These are phyloP conservation scores for Gymnoscopelus microlampas DNA, from an alignment of 2,797 vertebrate genomes.

Conservation along the genomic window DNA sequence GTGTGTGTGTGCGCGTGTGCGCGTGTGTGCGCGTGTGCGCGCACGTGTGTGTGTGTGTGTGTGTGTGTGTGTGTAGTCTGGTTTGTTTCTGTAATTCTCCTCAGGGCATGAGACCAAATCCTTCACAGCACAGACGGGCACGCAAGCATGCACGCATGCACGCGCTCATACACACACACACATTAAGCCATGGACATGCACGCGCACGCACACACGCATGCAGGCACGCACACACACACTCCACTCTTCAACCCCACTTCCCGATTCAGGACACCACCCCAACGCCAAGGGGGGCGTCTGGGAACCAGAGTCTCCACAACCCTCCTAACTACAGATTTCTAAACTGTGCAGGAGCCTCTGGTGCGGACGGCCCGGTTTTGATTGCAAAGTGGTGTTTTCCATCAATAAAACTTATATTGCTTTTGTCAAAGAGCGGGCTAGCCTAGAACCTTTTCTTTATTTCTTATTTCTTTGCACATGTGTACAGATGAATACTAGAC, in stretches of 20 bases:
- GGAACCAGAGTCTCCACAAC: constrained; percentile 36
- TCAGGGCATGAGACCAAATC: constrained; percentile 67
- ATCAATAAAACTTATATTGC: constrained; percentile 12
- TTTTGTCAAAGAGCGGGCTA: background rate
- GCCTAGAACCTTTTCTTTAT: background rate
- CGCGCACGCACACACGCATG: background rate
- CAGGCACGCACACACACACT: background rate
- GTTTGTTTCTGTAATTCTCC: constrained; percentile 67
- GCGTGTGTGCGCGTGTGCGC: background rate
- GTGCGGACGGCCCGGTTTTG: background rate
- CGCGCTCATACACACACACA: constrained; percentile 18
- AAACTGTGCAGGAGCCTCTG: background rate
- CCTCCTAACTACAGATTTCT: constrained; percentile 21
- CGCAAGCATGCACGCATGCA: background rate
- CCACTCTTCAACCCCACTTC: constrained; percentile 29
- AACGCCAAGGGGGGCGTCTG: constrained; percentile 27
- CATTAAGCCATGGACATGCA: background rate
- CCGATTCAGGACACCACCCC: constrained; percentile 53
- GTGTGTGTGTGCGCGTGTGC: constrained; percentile 24
- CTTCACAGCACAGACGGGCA: constrained; percentile 27
- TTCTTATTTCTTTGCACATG: background rate
- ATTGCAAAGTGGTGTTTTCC: constrained; percentile 17
- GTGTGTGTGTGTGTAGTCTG: constrained; percentile 34
- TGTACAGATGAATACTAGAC: background rate
- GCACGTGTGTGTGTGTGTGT: too few species aligned